A percentile compares a stretch with the other conserved stretches of the same genome.
Evolutionary conservation across 2,888 invertebrate species (phyloP).

Genomic region (Lasioglossum leucozonium): DNA sequence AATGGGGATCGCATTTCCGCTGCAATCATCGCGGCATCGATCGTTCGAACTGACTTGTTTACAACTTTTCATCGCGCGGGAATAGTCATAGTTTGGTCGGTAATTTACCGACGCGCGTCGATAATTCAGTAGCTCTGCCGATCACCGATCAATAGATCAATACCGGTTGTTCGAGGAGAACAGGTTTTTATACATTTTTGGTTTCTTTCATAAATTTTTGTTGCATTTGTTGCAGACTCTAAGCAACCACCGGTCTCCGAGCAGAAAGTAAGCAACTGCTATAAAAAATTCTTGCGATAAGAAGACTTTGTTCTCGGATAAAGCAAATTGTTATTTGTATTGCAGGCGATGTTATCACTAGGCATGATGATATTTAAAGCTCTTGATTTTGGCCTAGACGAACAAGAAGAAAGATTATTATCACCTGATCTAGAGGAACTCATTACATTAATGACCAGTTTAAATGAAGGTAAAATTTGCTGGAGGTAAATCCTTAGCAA

Average conservation of each 20-base stretch:
- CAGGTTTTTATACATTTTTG: neutral
- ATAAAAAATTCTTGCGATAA: neutral
- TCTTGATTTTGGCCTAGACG: conserved; percentile 94
- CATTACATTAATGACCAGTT: conserved; percentile 93
- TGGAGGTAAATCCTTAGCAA: neutral
- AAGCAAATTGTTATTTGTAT: conserved; percentile 5
- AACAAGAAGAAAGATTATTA: conserved; percentile 94
- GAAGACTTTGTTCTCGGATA: neutral
- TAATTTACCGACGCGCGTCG: neutral
- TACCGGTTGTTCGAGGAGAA: neutral
- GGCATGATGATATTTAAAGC: conserved; percentile 95
- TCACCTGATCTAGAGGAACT: conserved; percentile 94
- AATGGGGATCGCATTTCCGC: neutral
- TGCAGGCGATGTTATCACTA: conserved; percentile 91
- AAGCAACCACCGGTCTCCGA: conserved; percentile 67
- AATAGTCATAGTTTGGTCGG: neutral
- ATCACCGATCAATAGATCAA: neutral
- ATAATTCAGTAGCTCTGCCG: neutral
- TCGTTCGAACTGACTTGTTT: neutral
- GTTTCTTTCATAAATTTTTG: neutral
- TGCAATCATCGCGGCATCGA: neutral
- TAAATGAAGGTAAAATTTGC: conserved; percentile 86
- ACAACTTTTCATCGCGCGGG: neutral
- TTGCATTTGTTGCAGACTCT: conserved; percentile 60
- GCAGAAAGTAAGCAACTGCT: conserved; percentile 64